Conservation (phyloP, 1,140 invertebrate species). For the Diabrotica virgifera region DNA sequence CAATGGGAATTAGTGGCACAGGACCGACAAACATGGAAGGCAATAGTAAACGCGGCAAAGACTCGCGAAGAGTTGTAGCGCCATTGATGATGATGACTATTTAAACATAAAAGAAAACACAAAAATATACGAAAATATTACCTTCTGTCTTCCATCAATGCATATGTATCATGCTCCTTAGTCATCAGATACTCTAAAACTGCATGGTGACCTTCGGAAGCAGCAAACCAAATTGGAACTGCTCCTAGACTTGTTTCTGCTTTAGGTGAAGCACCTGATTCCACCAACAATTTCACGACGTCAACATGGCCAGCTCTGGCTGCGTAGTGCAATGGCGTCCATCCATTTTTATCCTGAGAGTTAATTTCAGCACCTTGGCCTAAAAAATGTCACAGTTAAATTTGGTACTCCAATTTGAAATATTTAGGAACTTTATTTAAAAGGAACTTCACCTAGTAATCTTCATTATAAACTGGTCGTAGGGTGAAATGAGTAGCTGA, state of each 20-base stretch:
- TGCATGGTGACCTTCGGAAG: conserved; percentile 92
- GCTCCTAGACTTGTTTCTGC: conserved; percentile 90
- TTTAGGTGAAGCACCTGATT: conserved; percentile 92
- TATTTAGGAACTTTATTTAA: neutral
- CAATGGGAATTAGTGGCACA: too few species aligned
- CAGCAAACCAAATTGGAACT: conserved; percentile 95
- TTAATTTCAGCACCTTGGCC: conserved; percentile 97
- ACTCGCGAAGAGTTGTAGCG: too few species aligned
- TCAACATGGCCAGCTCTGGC: conserved; percentile 91
- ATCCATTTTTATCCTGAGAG: conserved; percentile 94
- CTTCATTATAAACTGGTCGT: too few species aligned
- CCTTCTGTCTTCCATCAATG: conserved; percentile 93
- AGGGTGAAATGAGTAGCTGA: too few species aligned
- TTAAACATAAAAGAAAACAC: too few species aligned
- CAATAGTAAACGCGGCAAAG: too few species aligned
- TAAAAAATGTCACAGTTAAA: conserved; percentile 22
- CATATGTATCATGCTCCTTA: conserved; percentile 96
- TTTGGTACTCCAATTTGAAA: too few species aligned
- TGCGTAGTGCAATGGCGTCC: conserved; percentile 96
- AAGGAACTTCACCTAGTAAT: too few species aligned
- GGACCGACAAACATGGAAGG: too few species aligned
- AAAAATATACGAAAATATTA: too few species aligned
- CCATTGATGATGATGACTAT: too few species aligned
- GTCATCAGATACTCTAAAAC: conserved; percentile 94
- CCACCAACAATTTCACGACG: conserved; percentile 91